Evolutionary conservation across 35 echinoderm and acorn worm species (phyloP), one percentile per base, ranked within the genome.

Genomic region (Apostichopus parvimensis): DNA sequence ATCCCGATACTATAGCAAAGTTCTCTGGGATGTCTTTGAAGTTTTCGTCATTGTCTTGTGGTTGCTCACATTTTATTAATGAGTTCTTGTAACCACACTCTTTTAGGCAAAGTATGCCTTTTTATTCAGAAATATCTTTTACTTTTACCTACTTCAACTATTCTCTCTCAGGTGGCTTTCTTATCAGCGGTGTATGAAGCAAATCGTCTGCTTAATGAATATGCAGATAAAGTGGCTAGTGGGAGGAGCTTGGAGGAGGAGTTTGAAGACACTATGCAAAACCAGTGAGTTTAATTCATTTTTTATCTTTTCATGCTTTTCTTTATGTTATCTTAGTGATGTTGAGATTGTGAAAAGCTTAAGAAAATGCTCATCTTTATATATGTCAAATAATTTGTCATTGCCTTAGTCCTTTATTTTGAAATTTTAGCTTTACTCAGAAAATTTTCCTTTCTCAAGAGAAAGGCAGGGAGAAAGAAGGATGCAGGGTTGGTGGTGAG

Each of bases 201-300:
- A 5, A 93, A 60, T 18, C 77, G 96, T 54, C 91, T 95, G 20
- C 82, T 98, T n/a, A 93, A 95, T 66, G 97, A 98, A n/a, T 95
- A 94, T 57, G 70, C 94, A 45, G 93, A 98, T 21, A 94, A 91
- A 56, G 26, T 94, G 17, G 72, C 91, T 53, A 24, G 77, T 24
- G 94, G 97, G 21, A 90, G 78, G 64, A 92, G 71, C 73, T 85
- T 92, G 21, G 92, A 94, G 54, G 77, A 94, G 25, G 97, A 98
- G 73, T 96, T 98, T 94, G 93, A 98, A 57, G 87, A 94, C 73
- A 91, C 34, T 24, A 94, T 94, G 52, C 91, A 93, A 20, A 90
- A 92, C 60, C 93, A 98, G 94, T 97, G 80, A 94, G 93, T 87
- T 88, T 9, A 14, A 34, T 15, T 79, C 20, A 22, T n/a, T 45